Conservation (phyloP, 2,888 invertebrate genomes). For the Tetheella fluctuosa region DNA sequence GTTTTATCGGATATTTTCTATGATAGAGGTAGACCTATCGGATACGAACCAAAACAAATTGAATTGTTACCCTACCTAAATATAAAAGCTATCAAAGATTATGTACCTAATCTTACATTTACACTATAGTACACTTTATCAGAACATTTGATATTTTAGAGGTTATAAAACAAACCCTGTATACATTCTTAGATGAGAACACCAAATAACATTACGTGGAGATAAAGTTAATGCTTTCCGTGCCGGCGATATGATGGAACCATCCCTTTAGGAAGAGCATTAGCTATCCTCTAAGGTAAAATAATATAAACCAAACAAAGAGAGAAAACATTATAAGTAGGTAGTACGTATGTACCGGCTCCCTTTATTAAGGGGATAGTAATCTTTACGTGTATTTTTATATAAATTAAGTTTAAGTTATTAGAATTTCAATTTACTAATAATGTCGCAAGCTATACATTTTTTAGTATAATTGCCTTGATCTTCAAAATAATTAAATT, state of each 20-base stretch:
- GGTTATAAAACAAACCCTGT: slow-evolving; percentile 4
- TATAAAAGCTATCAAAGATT: background rate
- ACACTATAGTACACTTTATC: background rate
- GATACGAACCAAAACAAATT: background rate
- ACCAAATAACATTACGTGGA: background rate
- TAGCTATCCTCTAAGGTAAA: background rate
- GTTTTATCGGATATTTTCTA: no score
- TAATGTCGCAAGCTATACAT: no score
- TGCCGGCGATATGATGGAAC: background rate
- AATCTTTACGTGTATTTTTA: no score
- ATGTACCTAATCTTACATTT: background rate
- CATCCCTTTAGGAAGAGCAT: background rate
- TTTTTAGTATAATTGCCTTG: no score
- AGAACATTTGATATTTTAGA: background rate
- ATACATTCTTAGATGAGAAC: background rate
- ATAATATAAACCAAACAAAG: background rate
- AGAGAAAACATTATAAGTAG: background rate
- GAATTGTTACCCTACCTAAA: background rate
- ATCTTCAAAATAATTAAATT: no score
- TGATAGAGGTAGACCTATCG: no score
- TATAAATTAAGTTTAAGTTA: no score
- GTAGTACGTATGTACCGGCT: no score
- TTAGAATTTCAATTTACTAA: no score
- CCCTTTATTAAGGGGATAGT: no score
- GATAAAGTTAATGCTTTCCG: slow-evolving; percentile 7